Conservation (phyloP, 2,797 vertebrate species). For the Acrossocheilus wenchowensis region DNA sequence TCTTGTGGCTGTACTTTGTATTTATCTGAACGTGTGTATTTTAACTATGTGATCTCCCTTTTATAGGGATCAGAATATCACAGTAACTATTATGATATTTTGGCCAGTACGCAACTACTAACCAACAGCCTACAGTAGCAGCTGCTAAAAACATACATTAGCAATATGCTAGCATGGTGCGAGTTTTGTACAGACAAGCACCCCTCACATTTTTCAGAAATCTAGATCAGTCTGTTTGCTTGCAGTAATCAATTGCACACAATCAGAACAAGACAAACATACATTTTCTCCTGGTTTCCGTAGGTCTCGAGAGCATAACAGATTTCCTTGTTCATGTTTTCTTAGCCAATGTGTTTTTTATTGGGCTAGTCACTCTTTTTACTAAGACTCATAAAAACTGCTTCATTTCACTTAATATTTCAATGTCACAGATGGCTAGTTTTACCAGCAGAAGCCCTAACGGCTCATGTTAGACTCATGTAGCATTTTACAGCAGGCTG, state of each 20-base stretch:
- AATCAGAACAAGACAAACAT: not conserved
- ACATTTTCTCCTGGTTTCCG: constrained; percentile 5
- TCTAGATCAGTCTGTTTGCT: not conserved
- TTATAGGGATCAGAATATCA: not conserved
- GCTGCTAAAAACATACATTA: not conserved
- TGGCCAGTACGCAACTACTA: not conserved
- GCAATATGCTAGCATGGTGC: not conserved
- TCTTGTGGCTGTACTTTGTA: not conserved
- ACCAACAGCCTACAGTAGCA: not conserved
- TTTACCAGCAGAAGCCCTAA: not conserved
- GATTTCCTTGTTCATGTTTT: not conserved
- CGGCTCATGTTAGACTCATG: constrained; percentile 11
- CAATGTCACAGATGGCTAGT: constrained; percentile 14
- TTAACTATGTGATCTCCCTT: not conserved
- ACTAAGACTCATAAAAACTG: constrained; percentile 8
- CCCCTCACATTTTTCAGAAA: not conserved
- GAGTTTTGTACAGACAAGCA: not conserved
- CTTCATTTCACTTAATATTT: constrained; percentile 34
- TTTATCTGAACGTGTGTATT: not conserved
- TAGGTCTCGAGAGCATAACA: not conserved
- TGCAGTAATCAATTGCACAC: not conserved
- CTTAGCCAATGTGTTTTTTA: constrained; percentile 10
- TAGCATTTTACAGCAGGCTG: constrained; percentile 1
- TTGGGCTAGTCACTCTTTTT: not conserved
- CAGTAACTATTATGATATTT: not conserved